Evolutionary conservation across 2,113 vertebrate genomes (phyloP), one percentile per base, ranked within the genome.

Genomic region (Nansenia antarctica): DNA sequence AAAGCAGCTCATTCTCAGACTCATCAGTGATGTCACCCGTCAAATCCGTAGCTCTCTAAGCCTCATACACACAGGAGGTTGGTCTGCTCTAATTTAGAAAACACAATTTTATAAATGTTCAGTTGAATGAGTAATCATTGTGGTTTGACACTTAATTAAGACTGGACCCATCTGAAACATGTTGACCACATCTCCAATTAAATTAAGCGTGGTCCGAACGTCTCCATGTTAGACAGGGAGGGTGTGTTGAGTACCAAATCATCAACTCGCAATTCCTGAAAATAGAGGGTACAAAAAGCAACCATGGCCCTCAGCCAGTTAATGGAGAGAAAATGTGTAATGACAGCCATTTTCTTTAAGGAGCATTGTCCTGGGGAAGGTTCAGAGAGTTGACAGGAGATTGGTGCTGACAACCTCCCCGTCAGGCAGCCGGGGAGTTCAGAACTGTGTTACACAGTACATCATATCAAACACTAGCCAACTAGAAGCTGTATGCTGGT

Each of bases 271-370:
- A 85, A 84, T 87, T 87, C 65, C 73, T 64, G 53, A 67, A 88
- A 88, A 88, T 27, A 58, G 78, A 85, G 76, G 74, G 80, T 74
- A 82, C 77, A 81, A 89, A 86, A 88, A 74, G 76, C 60, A 68
- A 67, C 54, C 62, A 77, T 59, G 59, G 64, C 75, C 85, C 86
- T 84, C 82, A 86, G 52, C 30, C 26, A 53, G 26, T 58, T 76
- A 86, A 77, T 49, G 75, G 70, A 67, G 58, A 79, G 47, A 78
- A 72, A 39, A 77, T 67, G 79, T 77, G 31, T 87, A 85, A 87
- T 86, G 63, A 69, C 29, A 62, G 69, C 72, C 32, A 84, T 80
- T 86, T 86, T 80, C 78, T 80, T 52, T 60, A 76, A 87, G 73
- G 69, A 81, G 74, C 79, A 80, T 78, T 84, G 68, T 27, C 0